phyloP scores from a whole-genome alignment of 2,888 invertebrate species.

The Anoncus sp. region DNA sequence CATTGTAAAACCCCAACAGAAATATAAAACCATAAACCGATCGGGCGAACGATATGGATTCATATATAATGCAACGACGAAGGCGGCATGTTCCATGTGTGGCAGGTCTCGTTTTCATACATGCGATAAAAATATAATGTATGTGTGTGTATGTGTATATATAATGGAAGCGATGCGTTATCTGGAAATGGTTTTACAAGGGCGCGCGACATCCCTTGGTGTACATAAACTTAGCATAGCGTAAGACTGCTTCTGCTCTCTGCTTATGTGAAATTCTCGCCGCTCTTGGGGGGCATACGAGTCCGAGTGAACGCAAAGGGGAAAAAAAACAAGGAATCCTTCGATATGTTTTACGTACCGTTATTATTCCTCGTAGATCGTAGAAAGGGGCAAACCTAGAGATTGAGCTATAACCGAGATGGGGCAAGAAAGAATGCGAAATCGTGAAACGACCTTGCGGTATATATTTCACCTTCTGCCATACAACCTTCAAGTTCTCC shows the following conservation, averaged over 20 bases:
- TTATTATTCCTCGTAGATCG: conserved; percentile 24
- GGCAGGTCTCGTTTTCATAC: conserved; percentile 52
- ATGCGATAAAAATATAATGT: conserved; percentile 10
- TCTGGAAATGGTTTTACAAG: conserved; percentile 83
- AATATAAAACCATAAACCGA: conserved; percentile 82
- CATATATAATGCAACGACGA: conserved; percentile 77
- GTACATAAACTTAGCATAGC: conserved; percentile 80
- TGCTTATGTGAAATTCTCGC: conserved; percentile 37
- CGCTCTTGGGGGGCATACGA: conserved; percentile 42
- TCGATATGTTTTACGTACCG: conserved; percentile 47
- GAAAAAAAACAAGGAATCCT: conserved; percentile 35
- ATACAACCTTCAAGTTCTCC: neutral
- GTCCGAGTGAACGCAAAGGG: conserved; percentile 52
- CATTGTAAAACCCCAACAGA: conserved; percentile 82
- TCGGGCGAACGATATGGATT: conserved; percentile 80
- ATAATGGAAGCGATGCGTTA: conserved; percentile 80
- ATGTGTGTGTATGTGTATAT: conserved; percentile 60
- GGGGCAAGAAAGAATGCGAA: conserved; percentile 40
- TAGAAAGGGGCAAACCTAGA: conserved; percentile 26
- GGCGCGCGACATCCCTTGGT: conserved; percentile 80
- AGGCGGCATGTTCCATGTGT: conserved; percentile 66
- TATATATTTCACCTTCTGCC: conserved; percentile 49
- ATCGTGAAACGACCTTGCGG: conserved; percentile 60
- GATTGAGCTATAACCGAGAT: conserved; percentile 32
- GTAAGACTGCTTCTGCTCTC: conserved; percentile 66